Evolutionary conservation across 2,888 invertebrate genomes (phyloP).

Genomic region (Hyppa rectilinea): DNA sequence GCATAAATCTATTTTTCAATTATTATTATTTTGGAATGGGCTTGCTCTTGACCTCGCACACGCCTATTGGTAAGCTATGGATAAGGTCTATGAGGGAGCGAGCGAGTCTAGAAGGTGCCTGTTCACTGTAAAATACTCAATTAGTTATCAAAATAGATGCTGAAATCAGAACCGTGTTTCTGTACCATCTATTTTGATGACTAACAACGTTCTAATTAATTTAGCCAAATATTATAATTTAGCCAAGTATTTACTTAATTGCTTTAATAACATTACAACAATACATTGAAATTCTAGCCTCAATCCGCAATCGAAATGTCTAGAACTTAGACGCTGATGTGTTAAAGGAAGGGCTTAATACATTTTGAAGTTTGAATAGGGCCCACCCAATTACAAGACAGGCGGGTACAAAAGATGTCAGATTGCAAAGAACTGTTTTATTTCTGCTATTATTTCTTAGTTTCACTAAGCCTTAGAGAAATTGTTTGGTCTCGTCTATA

Average conservation of each 20-base stretch:
- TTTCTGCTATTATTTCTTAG: constrained; percentile 28
- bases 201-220: background rate
- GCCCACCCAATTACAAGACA: constrained; percentile 54
- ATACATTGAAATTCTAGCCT: constrained; percentile 5
- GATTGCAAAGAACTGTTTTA: constrained; percentile 28
- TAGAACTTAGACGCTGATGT: constrained; percentile 16
- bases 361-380: constrained; percentile 63
- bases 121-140: too few species aligned
- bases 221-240: background rate
- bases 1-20: too few species aligned
- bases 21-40: too few species aligned
- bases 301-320: constrained; percentile 32
- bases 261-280: constrained; percentile 22
- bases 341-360: constrained; percentile 46
- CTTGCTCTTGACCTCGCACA: too few species aligned
- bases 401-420: constrained; percentile 38
- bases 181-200: background rate
- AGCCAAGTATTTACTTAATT: background rate
- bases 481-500: too few species aligned
- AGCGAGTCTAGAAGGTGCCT: too few species aligned
- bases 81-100: too few species aligned
- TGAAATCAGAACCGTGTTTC: background rate
- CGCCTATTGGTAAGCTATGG: too few species aligned
- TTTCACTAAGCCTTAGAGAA: too few species aligned
- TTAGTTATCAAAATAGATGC: constrained; percentile 12